Evolutionary conservation across 2,797 vertebrate species (phyloP), one percentile per base, ranked within the genome.

Genomic region (Anguilla anguilla): DNA sequence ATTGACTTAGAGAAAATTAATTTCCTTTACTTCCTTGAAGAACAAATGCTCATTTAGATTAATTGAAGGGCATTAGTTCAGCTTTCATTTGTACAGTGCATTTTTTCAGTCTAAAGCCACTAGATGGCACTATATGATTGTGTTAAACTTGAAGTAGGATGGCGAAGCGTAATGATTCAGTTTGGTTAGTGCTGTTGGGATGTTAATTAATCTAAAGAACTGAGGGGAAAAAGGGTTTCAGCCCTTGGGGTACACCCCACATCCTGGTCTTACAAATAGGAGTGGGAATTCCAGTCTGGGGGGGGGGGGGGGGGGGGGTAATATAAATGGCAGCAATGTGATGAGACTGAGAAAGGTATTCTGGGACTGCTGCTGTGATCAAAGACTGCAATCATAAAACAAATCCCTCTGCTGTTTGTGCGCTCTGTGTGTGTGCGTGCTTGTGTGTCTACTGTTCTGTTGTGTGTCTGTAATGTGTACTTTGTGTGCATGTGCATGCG

Each of bases 351-450:
- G 61, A 22, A 22, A 64, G 61, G 25, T 64, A 7, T 19, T 19
- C 17, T n/a, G 22, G 61, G 4, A 64, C 61, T 64, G 61, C 61
- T 43, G 35, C 35, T 39, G 35, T 79, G 11, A 79, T 4, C 28
- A 79, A 43, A 79, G 15, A 17, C 31, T 11, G 25, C 31, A 79
- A 35, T 19, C 35, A 10, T 72, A 11, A 31, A 28, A 10, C 69
- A 0, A 2, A 64, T 22, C 61, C 61, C 15, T 64, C 61, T 22
- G 61, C 19, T 64, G 28, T 22, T n/a, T 22, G 64, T 22, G 19
- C 17, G 15, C 85, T 49, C 67, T 74, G 89, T 86, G 46, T 83
- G 46, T 55, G 46, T 82, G 79, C 0, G 39, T 13, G 39, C n/a
- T 25, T 83, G 82, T 9, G 2, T 84, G 51, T 57, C 9, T 46